Evolutionary conservation across 2,797 vertebrate genomes (phyloP).

Genomic region (Nyctalus aviator): DNA sequence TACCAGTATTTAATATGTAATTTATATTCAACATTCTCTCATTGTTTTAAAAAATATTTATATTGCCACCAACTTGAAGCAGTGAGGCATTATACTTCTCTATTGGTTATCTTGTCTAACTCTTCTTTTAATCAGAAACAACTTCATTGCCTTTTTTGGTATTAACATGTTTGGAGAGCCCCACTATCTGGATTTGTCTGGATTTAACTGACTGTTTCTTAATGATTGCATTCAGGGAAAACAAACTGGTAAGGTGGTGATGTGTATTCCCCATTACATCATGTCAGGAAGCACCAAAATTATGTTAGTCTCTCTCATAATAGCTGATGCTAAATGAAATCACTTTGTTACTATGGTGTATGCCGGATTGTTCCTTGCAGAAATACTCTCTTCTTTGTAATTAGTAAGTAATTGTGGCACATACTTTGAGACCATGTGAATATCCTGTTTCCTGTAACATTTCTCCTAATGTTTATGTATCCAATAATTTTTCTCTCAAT

Average conservation of each 20-base stretch:
- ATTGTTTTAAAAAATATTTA: background rate
- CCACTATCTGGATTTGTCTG: slow-evolving; percentile 7
- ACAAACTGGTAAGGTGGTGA: background rate
- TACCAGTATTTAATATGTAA: background rate
- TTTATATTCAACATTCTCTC: background rate
- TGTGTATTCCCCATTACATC: slow-evolving; percentile 6
- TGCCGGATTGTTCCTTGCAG: background rate
- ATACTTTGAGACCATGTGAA: background rate
- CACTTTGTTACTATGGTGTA: background rate
- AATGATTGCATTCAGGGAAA: background rate
- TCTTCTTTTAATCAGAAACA: slow-evolving; percentile 36
- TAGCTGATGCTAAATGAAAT: background rate
- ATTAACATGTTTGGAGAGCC: background rate
- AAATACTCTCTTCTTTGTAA: background rate
- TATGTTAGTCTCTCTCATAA: slow-evolving; percentile 1
- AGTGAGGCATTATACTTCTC: background rate
- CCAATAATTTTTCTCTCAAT: background rate
- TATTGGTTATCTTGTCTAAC: slow-evolving; percentile 21
- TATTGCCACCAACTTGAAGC: background rate
- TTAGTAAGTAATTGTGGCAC: background rate
- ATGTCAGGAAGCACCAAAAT: slow-evolving; percentile 8
- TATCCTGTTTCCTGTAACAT: background rate
- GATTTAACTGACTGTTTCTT: slow-evolving; percentile 45
- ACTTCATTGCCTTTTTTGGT: background rate
- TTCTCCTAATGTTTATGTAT: background rate